phyloP scores from a whole-genome alignment of 2,797 vertebrate genomes.

The Gymnoscopelus braueri region DNA sequence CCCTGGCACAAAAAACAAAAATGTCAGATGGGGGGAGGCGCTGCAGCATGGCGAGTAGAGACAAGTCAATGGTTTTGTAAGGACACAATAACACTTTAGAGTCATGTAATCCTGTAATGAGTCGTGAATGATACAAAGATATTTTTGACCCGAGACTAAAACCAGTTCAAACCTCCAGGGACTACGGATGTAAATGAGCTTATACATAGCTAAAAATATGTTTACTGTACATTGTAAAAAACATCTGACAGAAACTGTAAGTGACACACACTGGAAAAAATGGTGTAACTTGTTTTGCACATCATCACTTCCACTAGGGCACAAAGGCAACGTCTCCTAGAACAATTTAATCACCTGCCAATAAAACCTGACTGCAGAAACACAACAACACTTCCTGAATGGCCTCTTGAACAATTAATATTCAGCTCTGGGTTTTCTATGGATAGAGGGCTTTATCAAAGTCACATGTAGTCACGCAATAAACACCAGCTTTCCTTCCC shows the following conservation, averaged over 20 bases:
- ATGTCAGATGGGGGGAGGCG: no score
- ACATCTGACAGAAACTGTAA: no score
- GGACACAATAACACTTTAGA: not conserved
- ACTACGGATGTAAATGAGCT: no score
- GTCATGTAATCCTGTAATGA: not conserved
- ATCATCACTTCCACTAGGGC: not conserved
- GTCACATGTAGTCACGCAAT: not conserved
- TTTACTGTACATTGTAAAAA: no score
- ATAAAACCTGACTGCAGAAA: not conserved
- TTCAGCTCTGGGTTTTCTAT: not conserved
- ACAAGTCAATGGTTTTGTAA: no score
- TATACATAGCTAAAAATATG: no score
- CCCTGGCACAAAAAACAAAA: no score
- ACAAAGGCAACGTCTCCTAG: not conserved
- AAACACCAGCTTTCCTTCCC: slow-evolving; percentile 22
- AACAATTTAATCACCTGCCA: slow-evolving; percentile 16
- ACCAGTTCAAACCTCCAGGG: no score
- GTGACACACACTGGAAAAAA: no score
- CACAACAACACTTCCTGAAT: not conserved
- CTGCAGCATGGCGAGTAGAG: no score
- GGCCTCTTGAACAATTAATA: not conserved
- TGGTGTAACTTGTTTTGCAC: not conserved
- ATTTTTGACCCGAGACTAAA: not conserved
- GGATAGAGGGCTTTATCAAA: slow-evolving; percentile 3
- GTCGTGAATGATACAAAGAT: not conserved